Evolutionary conservation across 92 coral and sea anemone species (phyloP).

Genomic region (Desmophyllum pertusum): DNA sequence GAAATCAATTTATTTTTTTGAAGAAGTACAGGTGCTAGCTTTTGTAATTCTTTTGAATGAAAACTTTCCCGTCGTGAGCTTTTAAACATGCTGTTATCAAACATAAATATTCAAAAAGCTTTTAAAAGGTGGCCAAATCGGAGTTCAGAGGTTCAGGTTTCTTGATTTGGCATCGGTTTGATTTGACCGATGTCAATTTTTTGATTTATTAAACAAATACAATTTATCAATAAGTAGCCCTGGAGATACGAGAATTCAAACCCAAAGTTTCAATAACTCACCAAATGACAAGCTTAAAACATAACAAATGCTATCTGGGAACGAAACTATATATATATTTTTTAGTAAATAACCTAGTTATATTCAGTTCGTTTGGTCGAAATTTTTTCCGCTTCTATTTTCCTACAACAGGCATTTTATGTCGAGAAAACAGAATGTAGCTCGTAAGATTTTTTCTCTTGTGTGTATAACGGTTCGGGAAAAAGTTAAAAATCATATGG

Average conservation of each 20-base stretch:
- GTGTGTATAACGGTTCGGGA: neutral
- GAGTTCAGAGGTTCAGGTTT: neutral
- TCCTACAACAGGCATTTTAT: neutral
- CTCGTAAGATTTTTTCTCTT: neutral
- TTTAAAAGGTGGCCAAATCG: neutral
- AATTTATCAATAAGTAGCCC: too few relatives aligned
- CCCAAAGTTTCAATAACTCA: neutral
- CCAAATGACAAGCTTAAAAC: neutral
- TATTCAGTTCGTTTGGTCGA: neutral
- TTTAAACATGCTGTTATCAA: conserved; percentile 1
- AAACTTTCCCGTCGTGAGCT: conserved; percentile 31
- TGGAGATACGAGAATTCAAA: neutral
- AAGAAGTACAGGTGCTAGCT: conserved; percentile 14
- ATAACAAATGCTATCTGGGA: too few relatives aligned
- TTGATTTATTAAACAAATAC: neutral
- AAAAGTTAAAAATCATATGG: neutral
- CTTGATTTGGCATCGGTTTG: conserved; percentile 15
- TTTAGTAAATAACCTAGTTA: neutral
- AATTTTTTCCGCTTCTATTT: neutral
- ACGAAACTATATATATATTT: neutral
- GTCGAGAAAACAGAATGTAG: neutral
- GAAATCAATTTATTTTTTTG: neutral
- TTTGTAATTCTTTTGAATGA: conserved; percentile 3
- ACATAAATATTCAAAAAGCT: conserved; percentile 24
- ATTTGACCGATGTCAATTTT: neutral